Evolutionary conservation across 2,113 vertebrate genomes (phyloP).

Genomic region (Muscicapa adusta): DNA sequence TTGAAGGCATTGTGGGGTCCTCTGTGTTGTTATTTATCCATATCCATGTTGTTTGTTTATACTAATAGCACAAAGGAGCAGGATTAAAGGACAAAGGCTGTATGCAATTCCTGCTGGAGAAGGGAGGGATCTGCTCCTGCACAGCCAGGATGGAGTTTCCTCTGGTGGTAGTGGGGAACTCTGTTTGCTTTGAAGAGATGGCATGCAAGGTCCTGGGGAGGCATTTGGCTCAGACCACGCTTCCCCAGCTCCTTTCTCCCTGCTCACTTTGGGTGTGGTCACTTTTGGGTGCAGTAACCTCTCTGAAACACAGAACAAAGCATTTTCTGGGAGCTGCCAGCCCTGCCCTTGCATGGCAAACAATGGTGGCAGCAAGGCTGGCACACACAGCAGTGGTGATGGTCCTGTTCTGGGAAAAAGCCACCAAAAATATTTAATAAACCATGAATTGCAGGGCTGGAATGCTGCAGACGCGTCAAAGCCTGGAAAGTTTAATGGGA

Average conservation of each 20-base stretch:
- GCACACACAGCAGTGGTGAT: neutral
- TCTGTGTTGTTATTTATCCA: neutral
- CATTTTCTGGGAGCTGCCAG: neutral
- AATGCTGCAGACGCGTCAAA: neutral
- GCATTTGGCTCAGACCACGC: fast-evolving
- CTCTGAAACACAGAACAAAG: neutral
- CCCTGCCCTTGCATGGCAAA: neutral
- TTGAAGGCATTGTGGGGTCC: neutral
- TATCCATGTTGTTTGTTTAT: neutral
- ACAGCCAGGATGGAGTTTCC: neutral
- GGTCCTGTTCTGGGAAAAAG: neutral
- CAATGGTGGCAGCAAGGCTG: neutral
- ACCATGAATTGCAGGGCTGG: neutral
- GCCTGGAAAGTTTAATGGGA: neutral
- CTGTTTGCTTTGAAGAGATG: neutral
- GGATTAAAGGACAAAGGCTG: neutral
- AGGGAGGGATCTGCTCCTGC: neutral
- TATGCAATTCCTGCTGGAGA: fast-evolving
- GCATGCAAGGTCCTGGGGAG: neutral
- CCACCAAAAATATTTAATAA: neutral
- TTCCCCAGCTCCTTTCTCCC: neutral
- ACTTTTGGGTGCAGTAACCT: neutral
- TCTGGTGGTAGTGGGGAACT: neutral
- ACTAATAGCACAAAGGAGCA: neutral
- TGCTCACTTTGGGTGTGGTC: neutral